A percentile compares a stretch with the other conserved stretches of the same genome.
phyloP scores from a whole-genome alignment of 2,113 vertebrate species.

The Dasyornis broadbenti region DNA sequence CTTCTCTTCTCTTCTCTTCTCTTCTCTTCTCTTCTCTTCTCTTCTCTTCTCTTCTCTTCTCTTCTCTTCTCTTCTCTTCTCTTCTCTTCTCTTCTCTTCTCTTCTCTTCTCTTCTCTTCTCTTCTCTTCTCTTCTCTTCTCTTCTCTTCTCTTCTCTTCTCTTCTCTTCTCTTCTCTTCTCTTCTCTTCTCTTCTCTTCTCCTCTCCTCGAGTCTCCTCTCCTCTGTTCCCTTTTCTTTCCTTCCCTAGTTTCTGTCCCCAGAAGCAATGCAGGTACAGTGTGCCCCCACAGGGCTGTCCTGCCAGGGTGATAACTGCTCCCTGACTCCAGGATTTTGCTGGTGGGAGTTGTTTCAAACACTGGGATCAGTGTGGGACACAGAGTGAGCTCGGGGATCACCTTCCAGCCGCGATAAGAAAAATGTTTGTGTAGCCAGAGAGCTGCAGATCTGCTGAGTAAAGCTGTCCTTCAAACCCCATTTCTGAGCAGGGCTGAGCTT shows the following conservation, averaged over 20 bases:
- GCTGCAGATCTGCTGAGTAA: background rate
- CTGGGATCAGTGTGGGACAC: background rate
- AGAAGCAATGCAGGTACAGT: background rate
- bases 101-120: too few relatives aligned
- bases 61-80: too few relatives aligned
- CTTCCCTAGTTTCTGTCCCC: background rate
- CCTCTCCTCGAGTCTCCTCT: too few relatives aligned
- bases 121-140: too few relatives aligned
- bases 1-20: background rate
- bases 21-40: too few relatives aligned
- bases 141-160: too few relatives aligned
- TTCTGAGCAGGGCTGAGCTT: background rate
- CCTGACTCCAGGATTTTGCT: background rate
- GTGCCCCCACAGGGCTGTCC: background rate
- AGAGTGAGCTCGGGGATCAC: background rate
- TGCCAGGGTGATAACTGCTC: background rate
- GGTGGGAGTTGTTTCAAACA: background rate
- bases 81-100: background rate
- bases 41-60: background rate
- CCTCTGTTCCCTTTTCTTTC: background rate
- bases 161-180: fast-evolving
- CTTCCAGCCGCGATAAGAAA: fast-evolving
- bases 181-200: background rate
- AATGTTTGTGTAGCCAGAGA: background rate
- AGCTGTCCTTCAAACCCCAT: background rate